Conservation (phyloP, 2,888 invertebrate species). For the Agonopterix heracliana region DNA sequence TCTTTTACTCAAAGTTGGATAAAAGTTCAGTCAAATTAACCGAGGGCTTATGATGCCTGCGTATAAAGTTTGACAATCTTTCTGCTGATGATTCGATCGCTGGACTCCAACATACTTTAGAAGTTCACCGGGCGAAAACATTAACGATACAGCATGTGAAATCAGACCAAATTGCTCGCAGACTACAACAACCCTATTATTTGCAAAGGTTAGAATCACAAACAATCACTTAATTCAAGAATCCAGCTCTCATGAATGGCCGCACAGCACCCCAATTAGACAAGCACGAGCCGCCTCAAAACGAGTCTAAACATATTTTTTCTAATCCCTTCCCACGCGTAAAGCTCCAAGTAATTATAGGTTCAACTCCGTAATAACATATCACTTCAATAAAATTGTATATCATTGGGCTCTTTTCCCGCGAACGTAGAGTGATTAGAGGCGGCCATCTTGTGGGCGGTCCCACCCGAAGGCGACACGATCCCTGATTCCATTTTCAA, state of each 20-base stretch:
- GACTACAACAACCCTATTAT: too few relatives aligned
- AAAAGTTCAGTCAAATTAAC: too few relatives aligned
- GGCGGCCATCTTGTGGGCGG: constrained; percentile 75
- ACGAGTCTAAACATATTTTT: constrained; percentile 48
- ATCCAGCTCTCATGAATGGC: constrained; percentile 48
- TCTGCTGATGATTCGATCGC: too few relatives aligned
- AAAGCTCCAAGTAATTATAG: constrained; percentile 66
- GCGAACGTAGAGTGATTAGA: constrained; percentile 68
- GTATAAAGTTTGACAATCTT: too few relatives aligned
- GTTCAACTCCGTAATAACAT: constrained; percentile 70
- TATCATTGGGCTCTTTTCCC: constrained; percentile 69
- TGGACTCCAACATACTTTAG: too few relatives aligned
- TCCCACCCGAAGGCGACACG: constrained; percentile 69
- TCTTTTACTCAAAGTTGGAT: too few relatives aligned
- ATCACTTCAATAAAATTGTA: constrained; percentile 75
- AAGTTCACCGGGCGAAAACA: too few relatives aligned
- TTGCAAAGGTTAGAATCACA: background rate
- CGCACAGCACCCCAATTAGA: constrained; percentile 46
- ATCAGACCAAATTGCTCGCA: too few relatives aligned
- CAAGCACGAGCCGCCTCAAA: constrained; percentile 62
- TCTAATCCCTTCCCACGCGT: constrained; percentile 74
- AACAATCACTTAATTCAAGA: constrained; percentile 41
- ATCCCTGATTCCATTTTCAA: constrained; percentile 72
- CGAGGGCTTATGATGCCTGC: too few relatives aligned
- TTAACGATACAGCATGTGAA: too few relatives aligned